A percentile compares a stretch with the other conserved stretches of the same genome.
Evolutionary conservation across 64 coral and sea anemone species (phyloP).

Genomic region (Stichodactyla mertensii): DNA sequence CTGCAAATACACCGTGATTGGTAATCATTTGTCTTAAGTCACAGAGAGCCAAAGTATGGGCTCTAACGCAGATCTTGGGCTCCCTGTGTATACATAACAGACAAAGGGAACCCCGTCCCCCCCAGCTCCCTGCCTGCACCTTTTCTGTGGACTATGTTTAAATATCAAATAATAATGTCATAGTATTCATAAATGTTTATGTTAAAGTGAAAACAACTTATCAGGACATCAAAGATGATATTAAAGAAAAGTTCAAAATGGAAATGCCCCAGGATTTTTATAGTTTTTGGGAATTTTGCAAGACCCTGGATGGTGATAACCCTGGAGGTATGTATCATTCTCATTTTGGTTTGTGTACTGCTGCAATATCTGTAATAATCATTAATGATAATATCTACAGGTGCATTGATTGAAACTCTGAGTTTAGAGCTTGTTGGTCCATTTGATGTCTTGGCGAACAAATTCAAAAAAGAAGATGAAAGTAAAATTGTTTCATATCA

Average conservation of each 20-base stretch:
- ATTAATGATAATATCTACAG: slow-evolving; percentile 20
- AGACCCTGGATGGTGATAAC: slow-evolving; percentile 39
- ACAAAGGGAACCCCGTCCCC: too few species aligned
- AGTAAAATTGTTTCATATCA: slow-evolving; percentile 43
- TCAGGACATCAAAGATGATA: slow-evolving; percentile 28
- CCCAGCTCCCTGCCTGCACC: too few species aligned
- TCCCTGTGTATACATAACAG: too few species aligned
- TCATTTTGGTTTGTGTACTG: not conserved
- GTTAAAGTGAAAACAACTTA: slow-evolving; percentile 21
- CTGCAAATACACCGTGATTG: too few species aligned
- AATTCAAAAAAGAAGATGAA: slow-evolving; percentile 47
- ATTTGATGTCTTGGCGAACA: slow-evolving; percentile 69
- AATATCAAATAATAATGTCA: not conserved
- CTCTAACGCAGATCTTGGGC: too few species aligned
- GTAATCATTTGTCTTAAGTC: too few species aligned
- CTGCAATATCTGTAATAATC: not conserved
- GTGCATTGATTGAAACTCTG: slow-evolving; percentile 54
- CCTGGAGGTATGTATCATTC: slow-evolving; percentile 54
- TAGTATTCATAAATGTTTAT: not conserved
- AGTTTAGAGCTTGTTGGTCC: slow-evolving; percentile 84
- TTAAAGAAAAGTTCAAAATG: slow-evolving; percentile 79
- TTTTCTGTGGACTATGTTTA: too few species aligned
- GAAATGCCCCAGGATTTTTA: slow-evolving; percentile 93
- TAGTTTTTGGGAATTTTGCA: slow-evolving; percentile 86
- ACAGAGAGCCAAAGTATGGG: too few species aligned